Evolutionary conservation across 2,797 vertebrate genomes (phyloP).

Genomic region (Trachurus trachurus): DNA sequence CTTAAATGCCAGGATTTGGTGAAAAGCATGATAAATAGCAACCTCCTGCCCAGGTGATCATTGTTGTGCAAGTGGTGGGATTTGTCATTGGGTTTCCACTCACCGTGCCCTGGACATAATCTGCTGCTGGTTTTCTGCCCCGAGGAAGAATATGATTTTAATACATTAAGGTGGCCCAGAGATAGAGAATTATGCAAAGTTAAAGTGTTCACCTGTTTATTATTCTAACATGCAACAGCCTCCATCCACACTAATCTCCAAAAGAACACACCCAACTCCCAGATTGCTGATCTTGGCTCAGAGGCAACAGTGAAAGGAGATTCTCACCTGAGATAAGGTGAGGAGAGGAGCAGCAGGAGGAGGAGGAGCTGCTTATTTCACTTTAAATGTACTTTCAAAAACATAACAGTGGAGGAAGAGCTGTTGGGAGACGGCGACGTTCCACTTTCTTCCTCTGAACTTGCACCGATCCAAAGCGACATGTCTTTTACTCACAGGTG

Average conservation of each 20-base stretch:
- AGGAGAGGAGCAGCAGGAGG: constrained; percentile 57
- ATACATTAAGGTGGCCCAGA: constrained; percentile 80
- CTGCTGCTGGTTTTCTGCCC: constrained; percentile 81
- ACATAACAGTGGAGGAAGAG: constrained; percentile 37
- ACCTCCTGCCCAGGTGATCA: constrained; percentile 71
- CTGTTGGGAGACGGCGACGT: constrained; percentile 28
- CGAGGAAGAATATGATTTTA: constrained; percentile 83
- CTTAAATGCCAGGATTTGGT: constrained; percentile 48
- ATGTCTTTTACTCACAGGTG: constrained; percentile 23
- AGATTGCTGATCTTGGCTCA: constrained; percentile 83
- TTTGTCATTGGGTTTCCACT: constrained; percentile 83
- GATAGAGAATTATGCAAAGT: constrained; percentile 85
- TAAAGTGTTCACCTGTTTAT: constrained; percentile 86
- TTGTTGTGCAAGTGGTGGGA: constrained; percentile 72
- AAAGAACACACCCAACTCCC: constrained; percentile 82
- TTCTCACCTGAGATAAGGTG: constrained; percentile 85
- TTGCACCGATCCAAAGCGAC: constrained; percentile 11
- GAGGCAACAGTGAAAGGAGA: constrained; percentile 78
- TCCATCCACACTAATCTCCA: constrained; percentile 84
- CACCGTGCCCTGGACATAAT: constrained; percentile 82
- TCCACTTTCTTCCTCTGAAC: constrained; percentile 23
- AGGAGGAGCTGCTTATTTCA: constrained; percentile 55
- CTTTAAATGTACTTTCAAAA: constrained; percentile 65
- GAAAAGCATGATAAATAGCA: constrained; percentile 64
- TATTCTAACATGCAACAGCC: constrained; percentile 83